phyloP scores from a whole-genome alignment of 2,797 vertebrate genomes.

The Rhinichthys osculus region DNA sequence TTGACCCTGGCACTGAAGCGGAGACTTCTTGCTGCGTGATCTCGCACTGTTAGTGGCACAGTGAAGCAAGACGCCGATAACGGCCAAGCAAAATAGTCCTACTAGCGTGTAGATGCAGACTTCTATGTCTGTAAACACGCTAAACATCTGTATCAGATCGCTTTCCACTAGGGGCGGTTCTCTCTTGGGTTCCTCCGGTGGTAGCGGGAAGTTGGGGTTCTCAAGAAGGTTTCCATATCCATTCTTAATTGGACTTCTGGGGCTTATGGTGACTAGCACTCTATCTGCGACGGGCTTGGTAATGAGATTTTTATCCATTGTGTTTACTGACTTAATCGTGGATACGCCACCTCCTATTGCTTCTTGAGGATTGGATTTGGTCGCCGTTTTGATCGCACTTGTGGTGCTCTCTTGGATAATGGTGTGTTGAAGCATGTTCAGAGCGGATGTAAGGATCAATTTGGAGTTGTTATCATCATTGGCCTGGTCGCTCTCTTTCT shows the following conservation, averaged over 20 bases:
- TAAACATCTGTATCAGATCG: slow-evolving; percentile 75
- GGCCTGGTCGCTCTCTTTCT: slow-evolving; percentile 17
- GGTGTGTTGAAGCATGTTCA: slow-evolving; percentile 64
- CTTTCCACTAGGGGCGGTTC: slow-evolving; percentile 73
- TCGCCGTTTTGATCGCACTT: slow-evolving; percentile 14
- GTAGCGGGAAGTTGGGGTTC: slow-evolving; percentile 73
- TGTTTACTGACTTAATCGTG: slow-evolving; percentile 51
- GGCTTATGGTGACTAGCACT: slow-evolving; percentile 66
- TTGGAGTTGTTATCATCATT: slow-evolving; percentile 60
- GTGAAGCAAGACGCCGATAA: slow-evolving; percentile 92
- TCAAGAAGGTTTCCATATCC: slow-evolving; percentile 75
- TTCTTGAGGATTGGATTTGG: slow-evolving; percentile 69
- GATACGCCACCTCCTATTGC: slow-evolving; percentile 67
- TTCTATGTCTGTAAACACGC: slow-evolving; percentile 86
- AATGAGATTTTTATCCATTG: slow-evolving; percentile 45
- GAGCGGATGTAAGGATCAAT: slow-evolving; percentile 60
- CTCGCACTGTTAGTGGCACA: slow-evolving; percentile 85
- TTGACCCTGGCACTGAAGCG: slow-evolving; percentile 77
- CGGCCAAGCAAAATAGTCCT: slow-evolving; percentile 88
- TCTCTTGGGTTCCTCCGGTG: slow-evolving; percentile 75
- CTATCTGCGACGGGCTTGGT: slow-evolving; percentile 43
- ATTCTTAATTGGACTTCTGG: slow-evolving; percentile 64
- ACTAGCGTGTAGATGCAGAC: slow-evolving; percentile 90
- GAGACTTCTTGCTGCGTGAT: slow-evolving; percentile 83
- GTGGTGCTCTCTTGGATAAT: slow-evolving; percentile 67